Evolutionary conservation across 2,888 invertebrate genomes (phyloP), one percentile per base, ranked within the genome.

Genomic region (Rhagium mordax): DNA sequence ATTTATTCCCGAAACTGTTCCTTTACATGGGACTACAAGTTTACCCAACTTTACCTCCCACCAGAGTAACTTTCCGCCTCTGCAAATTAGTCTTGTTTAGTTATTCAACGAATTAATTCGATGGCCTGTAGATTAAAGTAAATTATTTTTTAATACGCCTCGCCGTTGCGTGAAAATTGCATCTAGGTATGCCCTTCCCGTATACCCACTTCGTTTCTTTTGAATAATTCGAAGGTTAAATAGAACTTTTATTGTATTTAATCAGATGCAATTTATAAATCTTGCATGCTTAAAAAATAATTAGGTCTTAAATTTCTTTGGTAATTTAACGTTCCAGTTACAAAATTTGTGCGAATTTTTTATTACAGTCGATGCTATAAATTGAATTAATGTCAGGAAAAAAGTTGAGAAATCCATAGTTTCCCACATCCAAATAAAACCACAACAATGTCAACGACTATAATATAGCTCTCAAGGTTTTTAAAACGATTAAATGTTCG

Each of bases 141-240:
- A 59, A 59, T 59, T 33, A 59, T 18, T 59, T 59, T 18, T 59
- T 59, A 59, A 33, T 59, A 33, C 18, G 29, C 13, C 18, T 15
- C 33, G 33, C 41, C 41, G 13, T 59, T 18, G 59, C 33, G 59
- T 59, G 59, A 10, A 59, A 59, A 29, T 5, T 6, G 15, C 55
- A 27, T 1, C 27, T 57, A 18, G 41, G 13, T 13, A 41, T 59
- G 59, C 33, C 59, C 59, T 59, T 33, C 10, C 13, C 33, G 59
- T 18, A 59, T 13, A 59, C 15, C 29, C 29, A 6, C 41, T 41
- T 41, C n/a, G n/a, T 59, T 33, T 16, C 59, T 10, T 59, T 59
- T 33, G 24, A 57, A 57, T 59, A 59, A 59, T 7, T 10, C 24
- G 33, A 59, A 57, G 55, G 55, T 57, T 57, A 57, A 55, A 20